A percentile compares a stretch with the other conserved stretches of the same genome.
These are phyloP conservation scores for Dynastes tityus DNA, from an alignment of 2,888 invertebrate genomes.

Conservation along the genomic window DNA sequence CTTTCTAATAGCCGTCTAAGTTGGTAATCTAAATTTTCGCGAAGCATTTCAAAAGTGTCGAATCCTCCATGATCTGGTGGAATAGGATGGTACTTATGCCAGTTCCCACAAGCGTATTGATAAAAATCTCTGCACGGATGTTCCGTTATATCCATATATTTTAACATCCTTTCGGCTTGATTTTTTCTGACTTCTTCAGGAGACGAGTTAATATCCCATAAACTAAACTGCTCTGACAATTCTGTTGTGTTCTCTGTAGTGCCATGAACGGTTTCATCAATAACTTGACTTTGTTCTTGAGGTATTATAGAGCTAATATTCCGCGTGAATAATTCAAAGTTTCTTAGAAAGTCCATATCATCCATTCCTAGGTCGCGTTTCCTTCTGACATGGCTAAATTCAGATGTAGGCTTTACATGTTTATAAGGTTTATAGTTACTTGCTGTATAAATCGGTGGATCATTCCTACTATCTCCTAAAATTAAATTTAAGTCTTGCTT, in stretches of 20 bases:
- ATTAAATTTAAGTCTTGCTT: constrained; percentile 24
- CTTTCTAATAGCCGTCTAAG: constrained; percentile 79
- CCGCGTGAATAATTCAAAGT: constrained; percentile 35
- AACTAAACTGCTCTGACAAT: constrained; percentile 31
- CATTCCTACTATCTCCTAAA: background rate
- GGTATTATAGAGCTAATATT: background rate
- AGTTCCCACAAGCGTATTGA: constrained; percentile 89
- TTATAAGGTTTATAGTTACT: constrained; percentile 26
- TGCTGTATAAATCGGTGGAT: background rate
- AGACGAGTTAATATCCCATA: constrained; percentile 47
- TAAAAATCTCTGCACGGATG: constrained; percentile 90
- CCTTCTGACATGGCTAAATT: constrained; percentile 19
- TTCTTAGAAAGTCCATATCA: constrained; percentile 39
- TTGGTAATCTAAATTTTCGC: constrained; percentile 84
- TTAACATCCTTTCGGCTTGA: constrained; percentile 80
- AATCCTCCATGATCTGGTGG: constrained; percentile 91
- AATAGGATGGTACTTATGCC: constrained; percentile 88
- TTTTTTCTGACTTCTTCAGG: constrained; percentile 47
- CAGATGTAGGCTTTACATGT: background rate
- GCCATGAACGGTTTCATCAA: background rate
- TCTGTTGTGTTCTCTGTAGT: background rate
- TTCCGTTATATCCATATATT: constrained; percentile 81
- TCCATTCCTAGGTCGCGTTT: constrained; percentile 37
- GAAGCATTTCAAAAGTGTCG: constrained; percentile 91
- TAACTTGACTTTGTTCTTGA: background rate